A percentile compares a stretch with the other conserved stretches of the same genome.
phyloP scores from a whole-genome alignment of 2,113 vertebrate genomes.

The Ceratotherium simum region DNA sequence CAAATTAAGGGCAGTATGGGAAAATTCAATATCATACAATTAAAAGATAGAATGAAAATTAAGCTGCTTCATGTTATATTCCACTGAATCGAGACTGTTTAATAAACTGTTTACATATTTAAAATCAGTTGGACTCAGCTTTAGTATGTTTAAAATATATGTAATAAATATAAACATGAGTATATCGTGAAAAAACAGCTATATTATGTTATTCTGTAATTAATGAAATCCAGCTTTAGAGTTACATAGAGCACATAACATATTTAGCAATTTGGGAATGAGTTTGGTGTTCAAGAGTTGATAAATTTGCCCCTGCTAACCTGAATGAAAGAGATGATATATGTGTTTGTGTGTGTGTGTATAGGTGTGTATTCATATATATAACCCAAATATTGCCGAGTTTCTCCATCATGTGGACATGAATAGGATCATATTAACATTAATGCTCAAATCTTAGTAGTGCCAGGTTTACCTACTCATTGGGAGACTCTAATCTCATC shows the following conservation, averaged over 20 bases:
- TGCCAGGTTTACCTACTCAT: too few relatives aligned
- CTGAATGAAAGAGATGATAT: not conserved
- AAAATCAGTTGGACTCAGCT: not conserved
- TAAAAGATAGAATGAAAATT: not conserved
- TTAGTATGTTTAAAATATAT: slow-evolving; percentile 19
- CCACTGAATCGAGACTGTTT: not conserved
- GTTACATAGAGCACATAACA: not conserved
- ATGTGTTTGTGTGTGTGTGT: not conserved
- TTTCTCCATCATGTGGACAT: not conserved
- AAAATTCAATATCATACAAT: not conserved
- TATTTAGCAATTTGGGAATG: not conserved
- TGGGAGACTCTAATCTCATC: not conserved
- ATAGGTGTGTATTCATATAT: not conserved
- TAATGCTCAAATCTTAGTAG: not conserved
- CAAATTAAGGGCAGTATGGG: not conserved
- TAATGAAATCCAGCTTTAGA: not conserved
- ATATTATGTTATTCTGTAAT: not conserved
- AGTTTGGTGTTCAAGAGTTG: not conserved
- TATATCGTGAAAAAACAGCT: not conserved
- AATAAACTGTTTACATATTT: not conserved
- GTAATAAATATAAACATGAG: not conserved
- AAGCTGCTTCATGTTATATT: not conserved
- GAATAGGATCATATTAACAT: not conserved
- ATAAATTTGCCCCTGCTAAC: not conserved
- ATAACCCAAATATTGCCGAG: not conserved